Base-by-base conservation (phyloP, 2,888 invertebrate species). In the Ochropleura plecta region DNA sequence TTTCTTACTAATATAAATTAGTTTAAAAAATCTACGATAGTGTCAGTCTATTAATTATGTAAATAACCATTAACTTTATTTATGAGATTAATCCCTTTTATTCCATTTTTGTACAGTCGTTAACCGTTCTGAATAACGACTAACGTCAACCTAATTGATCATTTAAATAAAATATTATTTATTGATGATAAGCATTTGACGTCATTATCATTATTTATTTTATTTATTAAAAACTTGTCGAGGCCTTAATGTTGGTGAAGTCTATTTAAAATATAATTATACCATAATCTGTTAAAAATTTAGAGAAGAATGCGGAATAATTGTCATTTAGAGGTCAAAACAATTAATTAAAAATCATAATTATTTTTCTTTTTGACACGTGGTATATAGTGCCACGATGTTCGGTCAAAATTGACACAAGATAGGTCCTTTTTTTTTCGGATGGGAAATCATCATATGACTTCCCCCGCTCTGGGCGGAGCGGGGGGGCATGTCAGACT, bases 91-190 rank as follows among this genome's bases (percentile, higher is more conserved):
- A 18, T 48, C 16, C 40, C 51, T 71, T 55, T 12, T 53, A 72
- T 53, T 40, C 18, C 66, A 72, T 76, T 69, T 62, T 8, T 40
- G n/a, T 49, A 12, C 10, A 30, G 14, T 64, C 12, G 16, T 7
- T 16, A 30, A 8, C 8, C 0, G 16, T 65, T 71, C 69, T 53
- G 40, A 66, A 73, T 67, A 78, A 82, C 48, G 53, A 66, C 59
- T 48, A 48, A 66, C 18, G 73, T 48, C 73, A 60, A 20, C 5
- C 5, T 60, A 82, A 70, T 81, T 78, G 78, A 30, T 73, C n/a
- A 68, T 80, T 77, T 65, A 8, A 70, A 81, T 68, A 76, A 71
- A 76, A 67, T 40, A 60, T 59, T 30, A 51, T 80, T 69, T 66
- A 70, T 63, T 9, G 57, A 48, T 53, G 6, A 44, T 65, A 40